Conservation (phyloP, 2,797 vertebrate genomes). For the Catharus ustulatus region DNA sequence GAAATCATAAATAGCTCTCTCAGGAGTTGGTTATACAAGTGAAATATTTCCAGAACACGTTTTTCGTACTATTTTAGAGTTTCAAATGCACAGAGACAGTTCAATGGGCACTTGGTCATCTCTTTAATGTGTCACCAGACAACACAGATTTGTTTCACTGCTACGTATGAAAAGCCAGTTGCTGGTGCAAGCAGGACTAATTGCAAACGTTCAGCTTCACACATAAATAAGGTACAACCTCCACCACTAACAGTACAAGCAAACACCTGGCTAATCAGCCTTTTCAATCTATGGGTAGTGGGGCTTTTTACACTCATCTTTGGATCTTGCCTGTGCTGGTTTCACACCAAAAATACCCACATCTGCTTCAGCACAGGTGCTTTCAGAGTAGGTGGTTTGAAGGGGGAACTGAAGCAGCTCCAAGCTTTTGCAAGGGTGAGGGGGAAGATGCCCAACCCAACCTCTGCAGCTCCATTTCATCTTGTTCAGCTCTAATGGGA, state of each 20-base stretch:
- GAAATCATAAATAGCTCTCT: constrained; percentile 35
- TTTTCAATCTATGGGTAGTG: not conserved
- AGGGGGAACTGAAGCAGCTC: not conserved
- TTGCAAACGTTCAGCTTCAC: rapidly evolving
- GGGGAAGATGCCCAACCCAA: rapidly evolving
- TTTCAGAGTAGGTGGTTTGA: not conserved
- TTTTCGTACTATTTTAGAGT: not conserved
- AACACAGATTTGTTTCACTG: not conserved
- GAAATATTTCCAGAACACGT: not conserved
- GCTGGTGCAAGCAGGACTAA: not conserved
- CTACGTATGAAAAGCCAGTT: not conserved
- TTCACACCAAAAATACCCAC: not conserved
- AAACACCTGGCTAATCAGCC: not conserved
- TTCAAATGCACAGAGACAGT: not conserved
- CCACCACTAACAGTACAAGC: not conserved
- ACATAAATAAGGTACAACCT: not conserved
- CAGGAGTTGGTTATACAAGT: not conserved
- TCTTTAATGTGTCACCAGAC: not conserved
- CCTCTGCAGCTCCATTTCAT: not conserved
- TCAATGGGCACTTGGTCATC: not conserved
- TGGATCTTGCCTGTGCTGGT: not conserved
- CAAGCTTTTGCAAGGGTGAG: not conserved
- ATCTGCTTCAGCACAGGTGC: not conserved
- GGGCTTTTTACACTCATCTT: not conserved
- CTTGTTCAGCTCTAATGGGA: not conserved